Percentiles rank a stretch among this genome's conserved stretches.
phyloP scores from a whole-genome alignment of 2,797 vertebrate genomes.

The Chloroceryle inda region DNA sequence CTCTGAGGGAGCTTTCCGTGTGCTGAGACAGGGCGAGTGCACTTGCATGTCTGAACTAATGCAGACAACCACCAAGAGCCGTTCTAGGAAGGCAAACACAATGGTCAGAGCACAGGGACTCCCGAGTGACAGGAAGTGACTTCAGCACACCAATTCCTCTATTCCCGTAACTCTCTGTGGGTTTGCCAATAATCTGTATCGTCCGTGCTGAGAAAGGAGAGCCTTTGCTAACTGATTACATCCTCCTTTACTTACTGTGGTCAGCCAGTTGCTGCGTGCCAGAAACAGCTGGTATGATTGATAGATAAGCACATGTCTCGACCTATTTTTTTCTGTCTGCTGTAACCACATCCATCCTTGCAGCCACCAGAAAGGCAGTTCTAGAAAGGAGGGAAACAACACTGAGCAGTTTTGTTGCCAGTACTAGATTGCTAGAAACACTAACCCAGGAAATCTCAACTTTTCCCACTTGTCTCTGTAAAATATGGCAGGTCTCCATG shows the following conservation, averaged over 20 bases:
- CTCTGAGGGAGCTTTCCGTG: background rate
- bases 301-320: slow-evolving; percentile 15
- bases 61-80: background rate
- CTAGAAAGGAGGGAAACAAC: background rate
- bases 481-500: background rate
- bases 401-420: background rate
- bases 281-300: slow-evolving; percentile 43
- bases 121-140: slow-evolving; percentile 66
- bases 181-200: slow-evolving; percentile 66
- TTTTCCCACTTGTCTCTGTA: background rate
- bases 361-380: background rate
- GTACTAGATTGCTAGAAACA: background rate
- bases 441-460: background rate
- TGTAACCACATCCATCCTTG: slow-evolving; percentile 28
- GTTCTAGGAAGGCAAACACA: slow-evolving; percentile 37
- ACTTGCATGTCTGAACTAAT: background rate
- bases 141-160: slow-evolving; percentile 60
- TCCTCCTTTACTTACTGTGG: slow-evolving; percentile 39
- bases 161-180: slow-evolving; percentile 64
- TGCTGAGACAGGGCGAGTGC: background rate
- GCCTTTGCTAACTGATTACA: slow-evolving; percentile 45
- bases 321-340: background rate
- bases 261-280: slow-evolving; percentile 55
- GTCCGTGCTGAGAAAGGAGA: slow-evolving; percentile 47
- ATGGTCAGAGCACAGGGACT: slow-evolving; percentile 27